Evolutionary conservation across 2,113 vertebrate species (phyloP).

Genomic region (Anser cygnoides): DNA sequence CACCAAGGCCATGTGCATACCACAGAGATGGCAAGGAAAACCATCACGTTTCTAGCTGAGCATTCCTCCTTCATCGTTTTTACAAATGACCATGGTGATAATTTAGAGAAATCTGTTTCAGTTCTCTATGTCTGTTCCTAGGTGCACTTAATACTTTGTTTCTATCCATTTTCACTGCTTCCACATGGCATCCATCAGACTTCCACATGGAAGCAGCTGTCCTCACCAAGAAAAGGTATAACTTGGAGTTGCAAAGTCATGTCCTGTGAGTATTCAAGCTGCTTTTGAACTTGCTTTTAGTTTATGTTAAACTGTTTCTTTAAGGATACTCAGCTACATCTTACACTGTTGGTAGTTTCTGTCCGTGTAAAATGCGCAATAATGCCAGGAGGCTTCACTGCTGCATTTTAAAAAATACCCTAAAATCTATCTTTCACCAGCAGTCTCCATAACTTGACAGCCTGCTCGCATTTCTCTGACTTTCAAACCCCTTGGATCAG

Average conservation of each 20-base stretch:
- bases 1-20: too few species aligned
- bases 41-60: background rate
- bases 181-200: background rate
- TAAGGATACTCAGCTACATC: background rate
- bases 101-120: background rate
- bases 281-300: background rate
- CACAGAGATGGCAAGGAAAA: background rate
- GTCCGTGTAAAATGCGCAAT: background rate
- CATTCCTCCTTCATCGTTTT: background rate
- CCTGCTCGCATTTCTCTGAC: constrained; percentile 1
- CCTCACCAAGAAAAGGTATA: background rate
- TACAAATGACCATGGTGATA: background rate
- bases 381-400: background rate
- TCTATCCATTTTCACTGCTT: background rate
- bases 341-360: background rate
- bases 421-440: constrained; percentile 10
- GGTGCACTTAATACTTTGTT: background rate
- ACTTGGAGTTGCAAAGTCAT: background rate
- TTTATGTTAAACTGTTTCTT: background rate
- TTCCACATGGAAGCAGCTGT: background rate
- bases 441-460: constrained; percentile 37
- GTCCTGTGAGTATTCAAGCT: background rate
- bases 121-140: background rate
- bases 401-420: constrained; percentile 21
- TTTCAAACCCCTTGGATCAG: constrained; percentile 46